These are phyloP conservation scores for Zonotrichia albicollis DNA, from an alignment of 2,797 vertebrate genomes.

Conservation along the genomic window DNA sequence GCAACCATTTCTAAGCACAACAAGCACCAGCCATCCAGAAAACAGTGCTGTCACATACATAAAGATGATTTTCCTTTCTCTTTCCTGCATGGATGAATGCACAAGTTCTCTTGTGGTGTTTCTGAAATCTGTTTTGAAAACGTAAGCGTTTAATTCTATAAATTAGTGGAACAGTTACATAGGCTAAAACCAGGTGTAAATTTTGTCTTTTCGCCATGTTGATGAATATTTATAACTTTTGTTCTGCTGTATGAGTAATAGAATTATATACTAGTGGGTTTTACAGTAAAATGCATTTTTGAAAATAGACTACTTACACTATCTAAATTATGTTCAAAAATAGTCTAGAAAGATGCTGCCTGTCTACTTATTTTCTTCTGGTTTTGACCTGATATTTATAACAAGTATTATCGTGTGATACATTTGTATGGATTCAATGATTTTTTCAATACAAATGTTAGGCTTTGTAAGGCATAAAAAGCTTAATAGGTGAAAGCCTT, in stretches of 20 bases:
- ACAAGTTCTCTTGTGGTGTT: conserved; percentile 9
- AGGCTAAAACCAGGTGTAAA: neutral
- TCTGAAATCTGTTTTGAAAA: conserved; percentile 11
- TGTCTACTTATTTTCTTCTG: neutral
- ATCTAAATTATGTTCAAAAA: neutral
- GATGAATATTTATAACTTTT: neutral
- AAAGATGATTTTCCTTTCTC: conserved; percentile 21
- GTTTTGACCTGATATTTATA: neutral
- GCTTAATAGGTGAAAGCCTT: neutral
- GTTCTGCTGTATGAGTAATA: neutral
- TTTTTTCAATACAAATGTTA: neutral
- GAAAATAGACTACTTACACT: neutral
- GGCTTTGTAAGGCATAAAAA: neutral
- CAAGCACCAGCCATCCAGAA: conserved; percentile 28
- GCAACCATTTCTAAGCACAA: conserved; percentile 13
- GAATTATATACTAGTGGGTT: neutral
- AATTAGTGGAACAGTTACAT: neutral
- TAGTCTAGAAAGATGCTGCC: neutral
- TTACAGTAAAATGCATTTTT: neutral
- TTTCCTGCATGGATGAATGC: neutral
- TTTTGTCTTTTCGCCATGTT: neutral
- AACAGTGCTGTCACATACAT: conserved; percentile 15
- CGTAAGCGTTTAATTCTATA: neutral
- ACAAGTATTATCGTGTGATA: neutral
- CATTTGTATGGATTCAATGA: neutral